Base-by-base conservation (phyloP, 2,888 invertebrate genomes). In the Conops quadrifasciatus region DNA sequence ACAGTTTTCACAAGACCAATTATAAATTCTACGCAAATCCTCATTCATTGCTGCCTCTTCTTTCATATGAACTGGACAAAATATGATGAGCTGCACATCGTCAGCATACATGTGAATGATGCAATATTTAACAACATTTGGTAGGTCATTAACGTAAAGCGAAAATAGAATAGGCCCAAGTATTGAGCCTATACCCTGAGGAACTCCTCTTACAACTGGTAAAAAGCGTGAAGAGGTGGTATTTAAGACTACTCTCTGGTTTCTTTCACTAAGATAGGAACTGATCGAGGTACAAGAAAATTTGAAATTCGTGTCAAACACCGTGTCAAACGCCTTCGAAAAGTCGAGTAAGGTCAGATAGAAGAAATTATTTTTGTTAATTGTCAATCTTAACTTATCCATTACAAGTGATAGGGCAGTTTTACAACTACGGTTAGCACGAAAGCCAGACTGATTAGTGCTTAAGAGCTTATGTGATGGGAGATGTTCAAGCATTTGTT, bases 71-170 rank as follows among this genome's bases (percentile, higher is more conserved):
- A 58, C 24, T 58, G 15, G 58, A 13, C 16, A 13, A 28, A n/a
- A 28, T 24, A 24, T 59, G 24, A 26, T 26, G 30, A 62, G 11
- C 45, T 62, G 62, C 19, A 62, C 36, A 45, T 62, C 45, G 19
- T 62, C 62, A 11, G 45, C 62, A 62, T 45, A 62, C 45, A 62
- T 62, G n/a, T 62, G 45, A 30, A 62, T 30, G 7, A 26, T 58
- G 16, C 28, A 26, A 24, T 21, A 58, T 7, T 24, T 58, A 1
- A 58, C 13, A 13, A 28, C 58, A 58, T 58, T 58, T 7, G 24
- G 24, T 11, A 58, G 13, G 19, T 43, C 36, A 62, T 62, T 43
- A 19, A 62, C 24, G 15, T 43, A 62, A 16, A 62, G 21, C 21
- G 19, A 0, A 62, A 62, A 62, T 13, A 62, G 45, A 7, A 62